phyloP scores from a whole-genome alignment of 1,140 invertebrate genomes.

The Oncopodura yosiiana region DNA sequence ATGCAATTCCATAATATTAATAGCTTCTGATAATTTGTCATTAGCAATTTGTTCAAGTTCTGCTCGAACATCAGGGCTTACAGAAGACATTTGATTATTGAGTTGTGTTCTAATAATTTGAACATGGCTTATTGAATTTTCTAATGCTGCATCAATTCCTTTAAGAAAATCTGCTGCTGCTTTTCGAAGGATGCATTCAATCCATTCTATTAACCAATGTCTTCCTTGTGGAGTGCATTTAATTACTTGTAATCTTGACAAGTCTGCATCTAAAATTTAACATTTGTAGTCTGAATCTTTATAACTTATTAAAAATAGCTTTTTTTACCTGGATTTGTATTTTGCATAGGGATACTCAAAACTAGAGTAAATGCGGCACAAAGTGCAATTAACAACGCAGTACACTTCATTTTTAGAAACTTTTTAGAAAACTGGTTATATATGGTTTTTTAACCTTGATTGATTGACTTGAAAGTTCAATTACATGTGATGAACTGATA shows the following conservation, averaged over 20 bases:
- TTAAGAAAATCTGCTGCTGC: slow-evolving; percentile 1
- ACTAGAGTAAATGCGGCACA: not conserved
- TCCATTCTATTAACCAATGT: slow-evolving; percentile 18
- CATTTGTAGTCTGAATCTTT: not conserved
- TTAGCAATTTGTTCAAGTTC: not conserved
- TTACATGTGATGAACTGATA: not conserved
- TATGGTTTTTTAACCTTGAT: not conserved
- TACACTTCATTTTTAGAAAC: not conserved
- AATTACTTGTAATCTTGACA: not conserved
- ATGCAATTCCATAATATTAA: not conserved
- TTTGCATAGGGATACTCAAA: not conserved
- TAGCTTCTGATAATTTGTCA: not conserved
- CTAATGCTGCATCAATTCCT: not conserved
- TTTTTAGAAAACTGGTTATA: not conserved
- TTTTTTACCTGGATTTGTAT: not conserved
- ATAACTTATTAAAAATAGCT: not conserved
- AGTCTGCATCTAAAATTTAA: not conserved
- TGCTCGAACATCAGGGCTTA: not conserved
- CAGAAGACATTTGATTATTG: not conserved
- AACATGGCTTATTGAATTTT: not conserved
- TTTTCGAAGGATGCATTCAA: slow-evolving; percentile 1
- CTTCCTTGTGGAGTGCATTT: too few species aligned
- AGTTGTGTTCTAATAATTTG: not conserved
- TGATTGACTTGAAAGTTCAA: not conserved
- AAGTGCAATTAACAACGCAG: not conserved